These are phyloP conservation scores for Carabus problematicus DNA, from an alignment of 2,888 invertebrate species.

Conservation along the genomic window DNA sequence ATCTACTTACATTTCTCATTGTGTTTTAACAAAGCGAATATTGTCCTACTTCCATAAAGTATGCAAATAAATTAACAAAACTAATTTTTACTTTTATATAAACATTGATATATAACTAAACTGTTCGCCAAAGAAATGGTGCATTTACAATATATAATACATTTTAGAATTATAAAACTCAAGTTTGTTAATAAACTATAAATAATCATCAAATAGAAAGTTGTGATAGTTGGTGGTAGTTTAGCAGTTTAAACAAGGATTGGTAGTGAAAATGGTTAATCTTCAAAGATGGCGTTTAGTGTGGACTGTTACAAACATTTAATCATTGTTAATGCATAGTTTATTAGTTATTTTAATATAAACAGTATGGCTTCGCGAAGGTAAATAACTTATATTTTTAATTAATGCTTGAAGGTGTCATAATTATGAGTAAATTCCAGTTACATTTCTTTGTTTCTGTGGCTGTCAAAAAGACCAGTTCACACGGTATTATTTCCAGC, in stretches of 20 bases:
- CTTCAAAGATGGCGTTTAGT: slow-evolving; percentile 39
- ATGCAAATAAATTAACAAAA: slow-evolving; percentile 15
- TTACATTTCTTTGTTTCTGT: slow-evolving; percentile 32
- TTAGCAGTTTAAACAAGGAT: slow-evolving; percentile 16
- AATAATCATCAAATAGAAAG: slow-evolving; percentile 24
- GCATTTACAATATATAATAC: too few species aligned
- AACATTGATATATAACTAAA: neutral
- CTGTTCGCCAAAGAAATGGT: too few species aligned
- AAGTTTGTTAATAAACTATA: too few species aligned
- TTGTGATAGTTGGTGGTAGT: slow-evolving; percentile 2
- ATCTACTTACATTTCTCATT: slow-evolving; percentile 7
- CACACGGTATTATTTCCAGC: slow-evolving; percentile 17
- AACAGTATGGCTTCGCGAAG: slow-evolving; percentile 37
- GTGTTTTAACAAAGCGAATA: slow-evolving; percentile 17
- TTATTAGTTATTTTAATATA: slow-evolving; percentile 33
- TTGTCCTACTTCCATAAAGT: slow-evolving; percentile 24
- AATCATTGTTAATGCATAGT: slow-evolving; percentile 36
- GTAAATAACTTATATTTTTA: slow-evolving; percentile 24
- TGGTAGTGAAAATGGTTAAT: slow-evolving; percentile 36
- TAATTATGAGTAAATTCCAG: neutral
- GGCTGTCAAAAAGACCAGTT: slow-evolving; percentile 35
- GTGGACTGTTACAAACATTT: slow-evolving; percentile 36
- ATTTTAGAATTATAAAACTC: too few species aligned
- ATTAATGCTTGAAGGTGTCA: slow-evolving; percentile 2
- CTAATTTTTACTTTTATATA: neutral